These are phyloP conservation scores for Sphyrna mokarran DNA, from an alignment of 2,113 vertebrate species.

Conservation along the genomic window DNA sequence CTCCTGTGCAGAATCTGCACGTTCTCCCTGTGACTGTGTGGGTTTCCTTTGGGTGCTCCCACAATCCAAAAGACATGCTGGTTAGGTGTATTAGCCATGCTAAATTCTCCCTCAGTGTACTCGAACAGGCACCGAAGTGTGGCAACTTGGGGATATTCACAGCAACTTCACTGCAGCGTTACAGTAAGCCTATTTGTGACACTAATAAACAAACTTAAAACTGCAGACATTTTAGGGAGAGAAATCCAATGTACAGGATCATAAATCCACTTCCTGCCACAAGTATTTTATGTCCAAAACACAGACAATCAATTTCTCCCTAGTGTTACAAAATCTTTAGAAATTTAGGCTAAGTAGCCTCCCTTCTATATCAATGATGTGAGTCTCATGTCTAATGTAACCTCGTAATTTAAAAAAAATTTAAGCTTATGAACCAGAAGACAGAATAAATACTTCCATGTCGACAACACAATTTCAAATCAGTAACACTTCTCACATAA, in stretches of 20 bases:
- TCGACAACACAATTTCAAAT: neutral
- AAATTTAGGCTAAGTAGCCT: neutral
- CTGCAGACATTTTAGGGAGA: neutral
- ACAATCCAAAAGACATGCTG: too few species aligned
- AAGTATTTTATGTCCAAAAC: neutral
- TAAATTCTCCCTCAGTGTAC: too few species aligned
- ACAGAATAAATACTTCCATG: neutral
- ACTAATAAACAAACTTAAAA: too few species aligned
- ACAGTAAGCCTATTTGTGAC: too few species aligned
- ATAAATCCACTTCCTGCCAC: neutral
- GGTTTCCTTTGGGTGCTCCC: too few species aligned
- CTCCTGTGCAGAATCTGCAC: too few species aligned
- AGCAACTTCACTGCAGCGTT: too few species aligned
- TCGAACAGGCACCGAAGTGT: too few species aligned
- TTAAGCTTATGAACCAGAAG: neutral
- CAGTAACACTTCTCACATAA: neutral
- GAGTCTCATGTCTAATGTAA: neutral
- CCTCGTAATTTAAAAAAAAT: too few species aligned
- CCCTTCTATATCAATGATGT: neutral
- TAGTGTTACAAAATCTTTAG: neutral
- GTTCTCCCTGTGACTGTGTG: too few species aligned
- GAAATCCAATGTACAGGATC: neutral
- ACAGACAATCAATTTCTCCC: neutral
- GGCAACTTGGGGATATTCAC: too few species aligned
- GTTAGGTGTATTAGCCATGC: too few species aligned